Conservation (phyloP, 2,113 vertebrate species). For the Oenanthe oenanthe region DNA sequence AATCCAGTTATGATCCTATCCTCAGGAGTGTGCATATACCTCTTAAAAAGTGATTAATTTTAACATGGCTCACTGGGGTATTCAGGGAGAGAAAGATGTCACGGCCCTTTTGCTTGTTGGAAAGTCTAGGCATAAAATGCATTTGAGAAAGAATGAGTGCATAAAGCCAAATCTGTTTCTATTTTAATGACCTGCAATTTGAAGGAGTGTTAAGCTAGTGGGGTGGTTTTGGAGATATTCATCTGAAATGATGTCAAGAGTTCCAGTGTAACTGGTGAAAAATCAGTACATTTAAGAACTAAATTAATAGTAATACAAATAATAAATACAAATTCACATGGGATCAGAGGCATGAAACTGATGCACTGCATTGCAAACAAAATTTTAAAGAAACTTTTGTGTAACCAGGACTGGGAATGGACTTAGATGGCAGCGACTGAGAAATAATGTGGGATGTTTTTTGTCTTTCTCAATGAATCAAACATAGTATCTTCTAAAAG, state of each 20-base stretch:
- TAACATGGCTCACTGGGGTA: background rate
- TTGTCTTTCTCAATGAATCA: background rate
- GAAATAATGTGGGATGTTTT: background rate
- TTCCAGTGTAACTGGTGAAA: background rate
- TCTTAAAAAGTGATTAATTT: constrained; percentile 26
- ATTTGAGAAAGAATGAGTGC: background rate
- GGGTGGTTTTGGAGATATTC: background rate
- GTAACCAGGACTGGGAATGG: background rate
- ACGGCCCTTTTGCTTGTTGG: background rate
- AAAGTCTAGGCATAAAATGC: background rate
- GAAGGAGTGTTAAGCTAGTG: background rate
- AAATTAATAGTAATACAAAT: background rate
- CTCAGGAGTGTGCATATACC: background rate
- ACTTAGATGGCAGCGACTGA: rapidly evolving
- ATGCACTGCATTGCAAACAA: background rate
- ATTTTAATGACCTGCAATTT: background rate
- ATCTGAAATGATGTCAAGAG: background rate
- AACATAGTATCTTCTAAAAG: background rate
- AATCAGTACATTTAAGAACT: background rate
- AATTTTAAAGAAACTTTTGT: background rate
- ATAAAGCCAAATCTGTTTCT: background rate
- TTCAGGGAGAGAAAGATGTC: background rate
- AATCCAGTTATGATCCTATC: background rate
- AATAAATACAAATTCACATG: background rate
- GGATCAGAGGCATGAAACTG: background rate